Evolutionary conservation across 2,113 vertebrate species (phyloP).

Genomic region (Brevimyrus niger): DNA sequence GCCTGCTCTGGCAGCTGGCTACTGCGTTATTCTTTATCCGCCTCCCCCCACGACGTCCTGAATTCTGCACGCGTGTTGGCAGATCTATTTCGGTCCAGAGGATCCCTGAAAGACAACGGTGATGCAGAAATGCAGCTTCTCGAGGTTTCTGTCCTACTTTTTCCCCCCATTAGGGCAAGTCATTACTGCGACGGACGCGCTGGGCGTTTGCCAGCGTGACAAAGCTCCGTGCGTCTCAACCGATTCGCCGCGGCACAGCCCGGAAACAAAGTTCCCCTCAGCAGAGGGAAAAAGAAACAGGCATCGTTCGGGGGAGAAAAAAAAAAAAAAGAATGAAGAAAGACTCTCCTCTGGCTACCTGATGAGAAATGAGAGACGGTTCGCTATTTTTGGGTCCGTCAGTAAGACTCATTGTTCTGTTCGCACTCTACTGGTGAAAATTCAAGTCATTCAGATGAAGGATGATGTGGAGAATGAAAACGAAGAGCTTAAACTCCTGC

Average conservation of each 20-base stretch:
- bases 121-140: neutral
- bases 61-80: neutral
- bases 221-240: neutral
- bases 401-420: neutral
- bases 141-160: neutral
- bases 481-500: neutral
- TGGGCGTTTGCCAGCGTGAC: neutral
- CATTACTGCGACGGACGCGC: neutral
- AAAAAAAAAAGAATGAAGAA: conserved; percentile 32
- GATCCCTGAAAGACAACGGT: neutral
- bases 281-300: neutral
- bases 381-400: neutral
- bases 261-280: neutral
- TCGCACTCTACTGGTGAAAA: neutral
- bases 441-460: neutral
- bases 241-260: neutral
- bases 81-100: neutral
- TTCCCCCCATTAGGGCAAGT: neutral
- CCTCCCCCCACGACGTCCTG: neutral
- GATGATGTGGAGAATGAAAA: neutral
- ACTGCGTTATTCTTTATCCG: neutral
- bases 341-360: neutral
- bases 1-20: neutral
- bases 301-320: neutral
- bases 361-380: neutral